Percentiles rank a stretch among this genome's conserved stretches.
Evolutionary conservation across 2,797 vertebrate genomes (phyloP).

Genomic region (Neoniphon sammara): DNA sequence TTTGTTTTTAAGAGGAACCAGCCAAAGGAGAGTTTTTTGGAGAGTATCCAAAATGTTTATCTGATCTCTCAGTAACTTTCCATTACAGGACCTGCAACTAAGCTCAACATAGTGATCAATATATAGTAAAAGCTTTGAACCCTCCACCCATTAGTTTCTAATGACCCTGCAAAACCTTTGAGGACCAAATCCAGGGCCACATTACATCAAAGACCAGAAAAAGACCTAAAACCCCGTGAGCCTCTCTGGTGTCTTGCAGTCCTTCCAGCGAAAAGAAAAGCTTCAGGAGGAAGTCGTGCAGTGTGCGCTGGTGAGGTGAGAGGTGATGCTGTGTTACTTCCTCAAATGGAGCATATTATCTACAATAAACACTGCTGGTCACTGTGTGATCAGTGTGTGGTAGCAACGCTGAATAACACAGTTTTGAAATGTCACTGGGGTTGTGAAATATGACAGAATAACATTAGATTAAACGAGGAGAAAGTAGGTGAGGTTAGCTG

Average conservation of each 20-base stretch:
- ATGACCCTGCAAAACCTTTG: background rate
- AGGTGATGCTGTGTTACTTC: conserved; percentile 53
- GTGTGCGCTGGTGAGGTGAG: conserved; percentile 9
- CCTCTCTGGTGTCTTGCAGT: background rate
- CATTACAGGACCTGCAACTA: background rate
- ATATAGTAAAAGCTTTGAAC: background rate
- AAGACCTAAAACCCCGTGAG: conserved; percentile 21
- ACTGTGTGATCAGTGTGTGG: background rate
- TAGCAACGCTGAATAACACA: background rate
- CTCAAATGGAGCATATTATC: conserved; percentile 46
- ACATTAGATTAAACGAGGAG: background rate
- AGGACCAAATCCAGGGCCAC: background rate
- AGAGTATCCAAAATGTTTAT: background rate
- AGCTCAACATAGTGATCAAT: background rate
- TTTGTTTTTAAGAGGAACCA: background rate
- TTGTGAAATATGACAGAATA: background rate
- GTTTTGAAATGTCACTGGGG: background rate
- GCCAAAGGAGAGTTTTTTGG: background rate
- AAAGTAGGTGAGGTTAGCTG: background rate
- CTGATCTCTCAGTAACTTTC: background rate
- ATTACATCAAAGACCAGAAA: background rate
- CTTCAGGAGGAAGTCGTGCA: conserved; percentile 53
- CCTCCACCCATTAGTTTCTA: too few relatives aligned
- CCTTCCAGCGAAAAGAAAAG: conserved; percentile 18
- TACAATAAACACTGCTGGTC: background rate